phyloP scores from a whole-genome alignment of 2,113 vertebrate genomes.

The Chamaetylas fuelleborni region DNA sequence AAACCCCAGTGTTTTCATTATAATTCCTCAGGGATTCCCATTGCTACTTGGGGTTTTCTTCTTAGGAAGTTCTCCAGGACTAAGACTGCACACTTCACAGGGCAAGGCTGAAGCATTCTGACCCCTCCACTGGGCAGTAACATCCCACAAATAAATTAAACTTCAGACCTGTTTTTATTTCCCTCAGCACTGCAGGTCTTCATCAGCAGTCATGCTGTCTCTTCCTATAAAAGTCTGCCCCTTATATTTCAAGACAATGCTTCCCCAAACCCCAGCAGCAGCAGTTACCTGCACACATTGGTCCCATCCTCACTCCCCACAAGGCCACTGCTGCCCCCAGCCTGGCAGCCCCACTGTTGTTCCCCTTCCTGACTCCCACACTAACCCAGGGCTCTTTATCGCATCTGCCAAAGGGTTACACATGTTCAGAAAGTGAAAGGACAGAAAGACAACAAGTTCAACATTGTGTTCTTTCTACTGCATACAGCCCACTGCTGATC shows the following conservation, averaged over 20 bases:
- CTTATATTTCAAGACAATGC: background rate
- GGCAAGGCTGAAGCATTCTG: background rate
- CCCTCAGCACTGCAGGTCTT: background rate
- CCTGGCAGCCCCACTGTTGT: background rate
- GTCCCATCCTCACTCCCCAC: background rate
- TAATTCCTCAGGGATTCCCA: background rate
- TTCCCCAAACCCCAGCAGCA: background rate
- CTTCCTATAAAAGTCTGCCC: background rate
- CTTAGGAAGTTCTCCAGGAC: background rate
- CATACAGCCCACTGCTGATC: background rate
- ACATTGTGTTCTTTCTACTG: background rate
- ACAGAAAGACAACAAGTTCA: background rate
- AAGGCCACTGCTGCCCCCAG: background rate
- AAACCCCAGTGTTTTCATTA: background rate
- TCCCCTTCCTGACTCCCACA: background rate
- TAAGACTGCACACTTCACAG: background rate
- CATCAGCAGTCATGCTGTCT: background rate
- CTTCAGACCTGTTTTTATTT: background rate
- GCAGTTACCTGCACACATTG: rapidly evolving
- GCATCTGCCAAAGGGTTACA: background rate
- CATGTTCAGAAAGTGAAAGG: background rate
- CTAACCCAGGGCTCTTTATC: background rate
- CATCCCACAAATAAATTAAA: background rate
- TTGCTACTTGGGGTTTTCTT: background rate
- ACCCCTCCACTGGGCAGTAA: background rate